Conservation (phyloP, 2,797 vertebrate genomes). For the Micrastur ruficollis region DNA sequence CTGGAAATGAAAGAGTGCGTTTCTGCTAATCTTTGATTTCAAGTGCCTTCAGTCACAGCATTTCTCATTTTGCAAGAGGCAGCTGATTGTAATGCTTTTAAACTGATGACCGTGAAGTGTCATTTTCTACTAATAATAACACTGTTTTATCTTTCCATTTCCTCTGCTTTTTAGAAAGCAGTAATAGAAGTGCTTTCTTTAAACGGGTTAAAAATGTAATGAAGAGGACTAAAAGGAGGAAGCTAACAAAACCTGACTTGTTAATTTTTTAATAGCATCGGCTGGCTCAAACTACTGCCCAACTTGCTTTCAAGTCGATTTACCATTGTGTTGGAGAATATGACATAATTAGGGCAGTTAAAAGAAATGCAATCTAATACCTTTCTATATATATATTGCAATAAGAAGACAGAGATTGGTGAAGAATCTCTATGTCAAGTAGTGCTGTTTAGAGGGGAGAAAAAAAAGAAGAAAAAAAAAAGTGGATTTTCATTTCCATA, state of each 20-base stretch:
- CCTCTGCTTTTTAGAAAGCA: conserved; percentile 9
- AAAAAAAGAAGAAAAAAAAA: background rate
- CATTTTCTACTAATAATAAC: conserved; percentile 56
- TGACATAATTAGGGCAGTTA: background rate
- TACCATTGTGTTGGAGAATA: background rate
- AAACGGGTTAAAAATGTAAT: conserved; percentile 38
- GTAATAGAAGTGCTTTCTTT: conserved; percentile 21
- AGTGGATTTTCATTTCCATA: background rate
- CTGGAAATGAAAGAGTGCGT: conserved; percentile 48
- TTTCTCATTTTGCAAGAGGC: conserved; percentile 47
- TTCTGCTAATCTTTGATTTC: conserved; percentile 61
- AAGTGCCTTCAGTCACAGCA: conserved; percentile 38
- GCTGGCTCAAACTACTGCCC: background rate
- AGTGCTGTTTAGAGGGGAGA: background rate
- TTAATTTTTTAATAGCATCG: background rate
- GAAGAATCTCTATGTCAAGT: background rate
- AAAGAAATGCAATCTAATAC: background rate
- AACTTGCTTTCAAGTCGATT: background rate
- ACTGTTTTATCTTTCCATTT: conserved; percentile 41
- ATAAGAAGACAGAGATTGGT: background rate
- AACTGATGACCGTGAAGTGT: conserved; percentile 54
- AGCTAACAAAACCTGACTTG: background rate
- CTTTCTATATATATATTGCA: background rate
- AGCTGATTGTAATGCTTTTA: conserved; percentile 69
- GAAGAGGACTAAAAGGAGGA: background rate